These are phyloP conservation scores for Microctenopoma stevenorrisi DNA, from an alignment of 2,797 vertebrate species.

Conservation along the genomic window DNA sequence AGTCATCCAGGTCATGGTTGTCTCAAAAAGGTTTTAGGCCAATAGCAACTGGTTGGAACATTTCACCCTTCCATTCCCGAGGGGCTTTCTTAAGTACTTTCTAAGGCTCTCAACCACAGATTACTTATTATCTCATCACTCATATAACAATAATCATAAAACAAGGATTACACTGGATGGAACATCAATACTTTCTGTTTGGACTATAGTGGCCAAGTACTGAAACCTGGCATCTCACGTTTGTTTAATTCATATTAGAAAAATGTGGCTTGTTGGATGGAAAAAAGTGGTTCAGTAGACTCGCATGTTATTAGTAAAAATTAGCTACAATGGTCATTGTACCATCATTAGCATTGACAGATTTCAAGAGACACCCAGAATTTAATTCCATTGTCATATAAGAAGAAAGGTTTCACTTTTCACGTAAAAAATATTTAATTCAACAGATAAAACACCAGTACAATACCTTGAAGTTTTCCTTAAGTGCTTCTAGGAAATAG, in stretches of 20 bases:
- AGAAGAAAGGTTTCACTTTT: not conserved
- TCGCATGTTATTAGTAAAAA: no score
- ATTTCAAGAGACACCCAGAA: not conserved
- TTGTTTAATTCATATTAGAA: not conserved
- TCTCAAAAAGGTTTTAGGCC: no score
- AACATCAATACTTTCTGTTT: not conserved
- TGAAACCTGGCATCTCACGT: not conserved
- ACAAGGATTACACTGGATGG: not conserved
- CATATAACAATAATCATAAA: not conserved
- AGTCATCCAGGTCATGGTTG: no score
- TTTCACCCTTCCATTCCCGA: no score
- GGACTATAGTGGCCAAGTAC: not conserved
- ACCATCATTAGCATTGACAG: not conserved
- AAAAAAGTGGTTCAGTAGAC: no score
- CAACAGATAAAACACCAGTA: not conserved
- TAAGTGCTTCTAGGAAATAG: constrained; percentile 97
- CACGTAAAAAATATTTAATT: not conserved
- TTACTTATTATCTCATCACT: not conserved
- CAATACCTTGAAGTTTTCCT: constrained; percentile 95
- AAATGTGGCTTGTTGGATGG: not conserved
- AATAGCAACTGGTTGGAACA: no score
- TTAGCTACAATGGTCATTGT: not conserved
- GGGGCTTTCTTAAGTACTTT: no score
- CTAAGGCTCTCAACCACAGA: not conserved
- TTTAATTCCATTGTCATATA: not conserved